phyloP scores from a whole-genome alignment of 1,140 invertebrate species.

The Stratiolaelaps scimitus region DNA sequence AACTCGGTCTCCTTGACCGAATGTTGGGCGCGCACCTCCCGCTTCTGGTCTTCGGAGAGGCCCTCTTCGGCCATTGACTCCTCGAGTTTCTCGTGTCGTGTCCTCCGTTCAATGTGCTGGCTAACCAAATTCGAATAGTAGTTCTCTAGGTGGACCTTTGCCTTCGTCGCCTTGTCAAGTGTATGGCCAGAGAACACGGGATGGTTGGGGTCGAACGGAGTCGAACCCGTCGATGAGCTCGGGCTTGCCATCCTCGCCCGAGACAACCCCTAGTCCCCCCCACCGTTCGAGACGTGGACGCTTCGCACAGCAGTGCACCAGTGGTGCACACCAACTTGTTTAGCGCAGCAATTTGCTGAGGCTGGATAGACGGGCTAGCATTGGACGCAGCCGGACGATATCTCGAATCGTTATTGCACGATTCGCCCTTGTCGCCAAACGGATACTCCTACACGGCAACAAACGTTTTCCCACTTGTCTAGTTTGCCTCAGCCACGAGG shows the following conservation, averaged over 20 bases:
- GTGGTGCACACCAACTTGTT: no score
- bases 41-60: slow-evolving; percentile 47
- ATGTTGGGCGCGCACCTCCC: slow-evolving; percentile 65
- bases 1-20: slow-evolving; percentile 97
- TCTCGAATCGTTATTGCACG: no score
- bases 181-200: slow-evolving; percentile 75
- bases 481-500: no score
- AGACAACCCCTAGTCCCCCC: no score
- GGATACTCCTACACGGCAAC: no score
- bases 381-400: no score
- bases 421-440: no score
- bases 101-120: slow-evolving; percentile 92
- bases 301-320: no score
- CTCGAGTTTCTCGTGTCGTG: slow-evolving; percentile 79
- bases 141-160: slow-evolving; percentile 96
- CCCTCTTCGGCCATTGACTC: slow-evolving; percentile 86
- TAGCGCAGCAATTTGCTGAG: no score
- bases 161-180: slow-evolving; percentile 95
- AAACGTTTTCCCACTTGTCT: no score
- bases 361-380: no score
- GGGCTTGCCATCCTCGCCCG: slow-evolving; percentile 16
- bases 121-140: slow-evolving; percentile 96
- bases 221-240: slow-evolving; percentile 44
- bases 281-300: no score
- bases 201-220: slow-evolving; percentile 25